Evolutionary conservation across 2,113 vertebrate genomes (phyloP), one percentile per base, ranked within the genome.

Genomic region (Corythoichthys intestinalis): DNA sequence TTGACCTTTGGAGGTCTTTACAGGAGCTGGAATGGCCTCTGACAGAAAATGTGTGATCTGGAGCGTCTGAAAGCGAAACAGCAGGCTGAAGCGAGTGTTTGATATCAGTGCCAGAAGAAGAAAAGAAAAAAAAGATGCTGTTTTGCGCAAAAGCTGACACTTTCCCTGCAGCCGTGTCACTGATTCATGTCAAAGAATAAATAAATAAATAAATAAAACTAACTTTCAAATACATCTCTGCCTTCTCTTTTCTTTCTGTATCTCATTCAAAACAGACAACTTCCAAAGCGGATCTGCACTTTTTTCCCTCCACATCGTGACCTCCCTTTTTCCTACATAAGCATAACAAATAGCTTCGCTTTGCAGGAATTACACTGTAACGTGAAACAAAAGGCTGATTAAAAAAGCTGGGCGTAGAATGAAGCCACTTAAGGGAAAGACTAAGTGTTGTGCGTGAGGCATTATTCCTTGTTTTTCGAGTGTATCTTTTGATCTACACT

Each of bases 401-500:
- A 68, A 71, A 72, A 39, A 53, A 44, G 41, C 63, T 76, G 58
- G 41, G 20, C 35, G 64, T 56, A 69, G 62, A 82, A 81, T 66
- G 75, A 76, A 3, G 12, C 74, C 41, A 56, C 77, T 77, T 78
- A 84, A 52, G 73, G 83, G 84, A 85, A 78, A 78, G 77, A 79
- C 53, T 71, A 81, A 75, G 66, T 63, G 65, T 38, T 64, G 77
- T 54, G 76, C 58, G 62, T 68, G 49, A 78, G 56, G 70, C 76
- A 78, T 78, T 80, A 79, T 86, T 82, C 34, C 1, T 83, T 86
- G 78, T 81, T 85, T 88, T 89, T 85, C 84, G 69, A 78, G 79
- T 67, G 83, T 79, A 89, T 87, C 87, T 86, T 90, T 83, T 90
- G 89, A 90, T 89, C 87, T 90, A 82, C 85, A 79, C 84, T 89